Percentiles rank a stretch among this genome's conserved stretches.
phyloP scores from a whole-genome alignment of 64 coral and sea anemone species.

The Anthopleura sola region DNA sequence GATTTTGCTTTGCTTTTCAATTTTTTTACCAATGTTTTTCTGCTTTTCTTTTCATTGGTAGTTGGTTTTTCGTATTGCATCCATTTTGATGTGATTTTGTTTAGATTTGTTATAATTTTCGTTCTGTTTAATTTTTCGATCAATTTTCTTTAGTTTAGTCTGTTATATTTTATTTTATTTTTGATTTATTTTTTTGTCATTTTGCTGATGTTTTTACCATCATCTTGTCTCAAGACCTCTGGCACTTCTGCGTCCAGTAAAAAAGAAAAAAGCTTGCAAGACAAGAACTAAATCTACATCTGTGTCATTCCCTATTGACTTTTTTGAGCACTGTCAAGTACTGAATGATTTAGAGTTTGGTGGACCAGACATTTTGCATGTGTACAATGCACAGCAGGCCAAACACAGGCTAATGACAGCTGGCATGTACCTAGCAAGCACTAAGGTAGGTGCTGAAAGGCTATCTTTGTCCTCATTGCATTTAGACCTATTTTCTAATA shows the following conservation, averaged over 20 bases:
- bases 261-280: constrained; percentile 92
- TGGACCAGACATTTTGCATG: constrained; percentile 87
- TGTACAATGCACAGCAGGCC: constrained; percentile 92
- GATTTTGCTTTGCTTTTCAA: too few relatives aligned
- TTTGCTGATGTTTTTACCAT: neutral
- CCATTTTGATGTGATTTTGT: too few relatives aligned
- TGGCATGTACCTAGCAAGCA: constrained; percentile 97
- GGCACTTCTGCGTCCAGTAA: constrained; percentile 63
- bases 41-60: too few relatives aligned
- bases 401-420: constrained; percentile 94
- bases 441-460: constrained; percentile 56
- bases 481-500: neutral
- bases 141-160: too few relatives aligned
- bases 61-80: too few relatives aligned
- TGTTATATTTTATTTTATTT: too few relatives aligned
- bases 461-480: neutral
- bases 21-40: too few relatives aligned
- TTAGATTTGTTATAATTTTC: too few relatives aligned
- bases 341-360: constrained; percentile 95
- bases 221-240: constrained; percentile 54
- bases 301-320: constrained; percentile 86
- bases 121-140: too few relatives aligned
- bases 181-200: neutral
- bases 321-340: constrained; percentile 97
- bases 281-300: constrained; percentile 72